phyloP scores from a whole-genome alignment of 2,888 invertebrate genomes.

The Leptopterna dolabrata region DNA sequence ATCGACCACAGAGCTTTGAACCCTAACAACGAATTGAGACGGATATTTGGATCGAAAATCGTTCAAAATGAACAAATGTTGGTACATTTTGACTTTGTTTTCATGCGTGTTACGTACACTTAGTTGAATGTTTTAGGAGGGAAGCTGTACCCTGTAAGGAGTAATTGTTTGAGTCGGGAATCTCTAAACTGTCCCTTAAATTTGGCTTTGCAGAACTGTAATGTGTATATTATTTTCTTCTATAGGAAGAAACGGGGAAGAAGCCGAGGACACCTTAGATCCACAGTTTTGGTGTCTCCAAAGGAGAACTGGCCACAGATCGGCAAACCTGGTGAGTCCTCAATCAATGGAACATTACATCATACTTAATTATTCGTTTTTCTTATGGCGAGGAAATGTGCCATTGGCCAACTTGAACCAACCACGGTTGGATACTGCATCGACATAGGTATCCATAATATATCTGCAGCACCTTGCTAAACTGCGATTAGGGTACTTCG shows the following conservation, averaged over 20 bases:
- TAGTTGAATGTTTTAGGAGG: background rate
- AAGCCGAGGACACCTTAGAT: slow-evolving; percentile 72
- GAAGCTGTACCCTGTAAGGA: too few relatives aligned
- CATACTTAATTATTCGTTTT: background rate
- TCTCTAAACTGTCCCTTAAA: too few relatives aligned
- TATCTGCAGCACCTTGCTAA: too few relatives aligned
- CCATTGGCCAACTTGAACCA: too few relatives aligned
- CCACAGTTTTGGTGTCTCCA: slow-evolving; percentile 76
- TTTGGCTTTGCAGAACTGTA: too few relatives aligned
- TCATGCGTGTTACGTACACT: background rate
- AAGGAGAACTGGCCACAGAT: slow-evolving; percentile 80
- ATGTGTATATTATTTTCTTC: too few relatives aligned
- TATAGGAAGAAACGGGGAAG: slow-evolving; percentile 72
- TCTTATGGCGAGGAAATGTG: background rate
- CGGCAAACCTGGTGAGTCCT: slow-evolving; percentile 72
- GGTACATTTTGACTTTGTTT: background rate
- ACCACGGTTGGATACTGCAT: too few relatives aligned
- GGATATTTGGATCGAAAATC: slow-evolving; percentile 84
- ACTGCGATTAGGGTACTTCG: too few relatives aligned
- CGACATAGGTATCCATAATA: too few relatives aligned
- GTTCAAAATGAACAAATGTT: slow-evolving; percentile 71
- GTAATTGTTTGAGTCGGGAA: too few relatives aligned
- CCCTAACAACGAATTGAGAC: slow-evolving; percentile 82
- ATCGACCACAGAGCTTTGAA: slow-evolving; percentile 80
- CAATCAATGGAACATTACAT: background rate